Conservation (phyloP, 2,797 vertebrate genomes). For the Bradypodion ventrale region DNA sequence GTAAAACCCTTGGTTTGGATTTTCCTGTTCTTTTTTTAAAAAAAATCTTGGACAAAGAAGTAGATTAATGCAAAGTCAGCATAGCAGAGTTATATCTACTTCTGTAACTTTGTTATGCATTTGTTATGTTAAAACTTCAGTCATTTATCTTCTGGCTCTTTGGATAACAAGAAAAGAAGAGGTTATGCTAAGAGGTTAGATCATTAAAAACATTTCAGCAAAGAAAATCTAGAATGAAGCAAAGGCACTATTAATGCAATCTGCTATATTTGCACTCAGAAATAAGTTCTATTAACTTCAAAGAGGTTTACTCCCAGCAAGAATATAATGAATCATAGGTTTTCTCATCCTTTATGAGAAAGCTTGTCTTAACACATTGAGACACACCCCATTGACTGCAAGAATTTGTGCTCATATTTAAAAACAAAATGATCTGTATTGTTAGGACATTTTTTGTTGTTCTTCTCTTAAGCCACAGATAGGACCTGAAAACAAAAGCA, state of each 20-base stretch:
- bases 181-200: not conserved
- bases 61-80: not conserved
- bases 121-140: not conserved
- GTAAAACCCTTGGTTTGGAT: not conserved
- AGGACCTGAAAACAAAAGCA: too few species aligned
- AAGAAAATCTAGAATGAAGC: not conserved
- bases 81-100: conserved; percentile 10
- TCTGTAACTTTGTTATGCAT: conserved; percentile 6
- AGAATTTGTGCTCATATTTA: not conserved
- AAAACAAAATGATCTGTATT: not conserved
- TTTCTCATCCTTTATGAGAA: too few species aligned
- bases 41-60: not conserved
- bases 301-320: not conserved
- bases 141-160: not conserved
- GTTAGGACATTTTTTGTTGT: too few species aligned
- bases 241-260: not conserved
- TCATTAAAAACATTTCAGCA: not conserved
- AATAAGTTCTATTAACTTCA: not conserved
- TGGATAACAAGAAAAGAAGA: not conserved
- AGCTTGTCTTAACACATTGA: not conserved
- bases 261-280: not conserved
- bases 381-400: not conserved
- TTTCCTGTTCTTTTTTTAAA: conserved; percentile 18
- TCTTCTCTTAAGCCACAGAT: too few species aligned
- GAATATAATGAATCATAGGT: not conserved